A percentile compares a stretch with the other conserved stretches of the same genome.
Conservation (phyloP, 2,888 invertebrate species). For the Drosophila testacea region DNA sequence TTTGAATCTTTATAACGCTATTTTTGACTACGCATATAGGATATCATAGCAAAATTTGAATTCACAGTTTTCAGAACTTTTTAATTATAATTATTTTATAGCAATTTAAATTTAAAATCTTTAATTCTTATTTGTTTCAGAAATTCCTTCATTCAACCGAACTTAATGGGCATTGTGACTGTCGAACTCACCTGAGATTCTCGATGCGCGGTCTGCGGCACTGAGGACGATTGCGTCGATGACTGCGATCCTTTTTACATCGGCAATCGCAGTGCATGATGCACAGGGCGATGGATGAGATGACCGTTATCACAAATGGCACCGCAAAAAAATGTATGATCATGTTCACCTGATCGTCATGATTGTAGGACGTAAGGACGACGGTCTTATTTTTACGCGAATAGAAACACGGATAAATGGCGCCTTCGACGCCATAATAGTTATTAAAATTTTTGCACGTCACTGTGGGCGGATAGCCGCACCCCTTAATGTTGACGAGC, state of each 20-base stretch:
- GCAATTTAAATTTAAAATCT: neutral
- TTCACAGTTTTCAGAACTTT: too few species aligned
- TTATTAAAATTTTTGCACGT: slow-evolving; percentile 92
- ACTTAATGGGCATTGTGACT: neutral
- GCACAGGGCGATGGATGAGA: slow-evolving; percentile 93
- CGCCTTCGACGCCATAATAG: slow-evolving; percentile 90
- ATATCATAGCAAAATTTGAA: too few species aligned
- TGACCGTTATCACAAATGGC: slow-evolving; percentile 93
- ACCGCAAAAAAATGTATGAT: slow-evolving; percentile 94
- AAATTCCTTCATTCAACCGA: neutral
- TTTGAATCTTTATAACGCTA: too few species aligned
- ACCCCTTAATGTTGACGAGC: slow-evolving; percentile 95
- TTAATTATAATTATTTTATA: too few species aligned
- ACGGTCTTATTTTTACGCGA: slow-evolving; percentile 93
- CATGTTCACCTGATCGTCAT: slow-evolving; percentile 92
- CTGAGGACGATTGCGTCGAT: slow-evolving; percentile 87
- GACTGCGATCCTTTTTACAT: slow-evolving; percentile 88
- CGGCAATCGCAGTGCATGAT: slow-evolving; percentile 95
- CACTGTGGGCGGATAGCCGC: slow-evolving; percentile 95
- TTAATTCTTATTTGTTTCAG: neutral
- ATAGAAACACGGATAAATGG: slow-evolving; percentile 94
- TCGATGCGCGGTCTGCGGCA: slow-evolving; percentile 87
- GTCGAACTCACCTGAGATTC: slow-evolving; percentile 86
- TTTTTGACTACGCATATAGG: too few species aligned
- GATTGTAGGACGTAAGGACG: slow-evolving; percentile 93